These are phyloP conservation scores for Pinna nobilis DNA, from an alignment of 1,140 invertebrate species.

Conservation along the genomic window DNA sequence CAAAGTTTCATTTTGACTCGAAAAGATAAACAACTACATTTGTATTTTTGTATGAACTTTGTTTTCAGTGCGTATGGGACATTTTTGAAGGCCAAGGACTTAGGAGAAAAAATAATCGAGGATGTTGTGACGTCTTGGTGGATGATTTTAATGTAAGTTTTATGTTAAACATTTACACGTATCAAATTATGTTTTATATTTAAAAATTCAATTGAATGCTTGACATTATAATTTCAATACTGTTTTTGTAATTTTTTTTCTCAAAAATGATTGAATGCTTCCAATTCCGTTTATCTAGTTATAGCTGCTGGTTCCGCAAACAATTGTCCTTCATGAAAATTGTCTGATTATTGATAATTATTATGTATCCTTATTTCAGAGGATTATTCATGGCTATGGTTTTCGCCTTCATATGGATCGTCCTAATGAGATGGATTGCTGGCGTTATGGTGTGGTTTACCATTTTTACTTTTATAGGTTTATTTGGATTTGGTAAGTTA, in stretches of 20 bases:
- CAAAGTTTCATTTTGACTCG: too few species aligned
- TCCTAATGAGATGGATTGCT: slow-evolving; percentile 90
- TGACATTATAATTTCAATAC: too few species aligned
- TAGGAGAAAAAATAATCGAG: slow-evolving; percentile 83
- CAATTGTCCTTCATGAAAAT: too few species aligned
- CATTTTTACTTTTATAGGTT: slow-evolving; percentile 82
- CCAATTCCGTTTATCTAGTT: background rate
- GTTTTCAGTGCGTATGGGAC: slow-evolving; percentile 60
- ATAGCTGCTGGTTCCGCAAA: background rate
- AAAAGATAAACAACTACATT: too few species aligned
- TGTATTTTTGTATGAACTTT: too few species aligned
- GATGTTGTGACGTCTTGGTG: slow-evolving; percentile 84
- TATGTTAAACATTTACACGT: background rate
- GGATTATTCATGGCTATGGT: slow-evolving; percentile 81
- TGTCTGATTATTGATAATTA: background rate
- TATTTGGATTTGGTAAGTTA: slow-evolving; percentile 81
- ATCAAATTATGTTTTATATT: background rate
- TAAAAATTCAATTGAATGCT: too few species aligned
- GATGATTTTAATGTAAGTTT: slow-evolving; percentile 80
- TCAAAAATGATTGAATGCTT: too few species aligned
- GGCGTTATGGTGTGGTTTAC: slow-evolving; percentile 90
- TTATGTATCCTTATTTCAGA: slow-evolving; percentile 58
- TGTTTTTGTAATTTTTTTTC: too few species aligned
- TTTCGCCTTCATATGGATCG: slow-evolving; percentile 88
- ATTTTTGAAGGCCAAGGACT: slow-evolving; percentile 70